Percentiles rank a stretch among this genome's conserved stretches.
These are phyloP conservation scores for Vesta saturnalis DNA, from an alignment of 2,888 invertebrate species.

Conservation along the genomic window DNA sequence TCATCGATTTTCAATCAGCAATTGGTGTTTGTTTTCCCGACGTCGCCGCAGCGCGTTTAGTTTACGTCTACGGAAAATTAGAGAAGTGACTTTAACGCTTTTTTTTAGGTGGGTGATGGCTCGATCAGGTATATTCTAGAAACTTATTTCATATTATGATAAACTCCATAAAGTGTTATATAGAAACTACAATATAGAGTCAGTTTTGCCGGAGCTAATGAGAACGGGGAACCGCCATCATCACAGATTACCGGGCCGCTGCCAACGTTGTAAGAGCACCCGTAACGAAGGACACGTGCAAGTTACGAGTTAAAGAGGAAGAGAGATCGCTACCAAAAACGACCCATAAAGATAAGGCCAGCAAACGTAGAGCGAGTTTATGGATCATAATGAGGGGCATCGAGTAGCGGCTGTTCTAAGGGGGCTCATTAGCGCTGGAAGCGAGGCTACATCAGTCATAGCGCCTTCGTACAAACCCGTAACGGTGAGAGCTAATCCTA, in stretches of 20 bases:
- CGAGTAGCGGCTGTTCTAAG: constrained; percentile 40
- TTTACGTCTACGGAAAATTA: constrained; percentile 5
- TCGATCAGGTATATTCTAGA: background rate
- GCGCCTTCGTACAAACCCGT: constrained; percentile 38
- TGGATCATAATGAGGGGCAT: constrained; percentile 41
- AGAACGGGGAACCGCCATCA: constrained; percentile 40
- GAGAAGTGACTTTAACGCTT: background rate
- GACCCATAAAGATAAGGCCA: constrained; percentile 39
- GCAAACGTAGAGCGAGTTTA: constrained; percentile 38
- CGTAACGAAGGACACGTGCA: constrained; percentile 25
- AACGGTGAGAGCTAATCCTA: constrained; percentile 39
- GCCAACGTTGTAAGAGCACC: constrained; percentile 31
- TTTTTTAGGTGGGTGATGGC: background rate
- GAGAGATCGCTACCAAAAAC: constrained; percentile 29
- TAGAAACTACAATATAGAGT: constrained; percentile 36
- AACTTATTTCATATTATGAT: constrained; percentile 29
- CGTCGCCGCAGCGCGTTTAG: background rate
- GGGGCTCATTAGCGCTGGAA: constrained; percentile 38
- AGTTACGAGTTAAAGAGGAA: constrained; percentile 23
- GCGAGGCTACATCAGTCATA: constrained; percentile 40
- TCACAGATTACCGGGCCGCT: constrained; percentile 38
- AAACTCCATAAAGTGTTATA: constrained; percentile 33
- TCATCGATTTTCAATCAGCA: constrained; percentile 4
- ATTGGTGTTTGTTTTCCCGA: background rate
- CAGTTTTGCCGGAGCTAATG: constrained; percentile 39